Conservation (phyloP, 2,797 vertebrate species). For the Myotis findleyi region DNA sequence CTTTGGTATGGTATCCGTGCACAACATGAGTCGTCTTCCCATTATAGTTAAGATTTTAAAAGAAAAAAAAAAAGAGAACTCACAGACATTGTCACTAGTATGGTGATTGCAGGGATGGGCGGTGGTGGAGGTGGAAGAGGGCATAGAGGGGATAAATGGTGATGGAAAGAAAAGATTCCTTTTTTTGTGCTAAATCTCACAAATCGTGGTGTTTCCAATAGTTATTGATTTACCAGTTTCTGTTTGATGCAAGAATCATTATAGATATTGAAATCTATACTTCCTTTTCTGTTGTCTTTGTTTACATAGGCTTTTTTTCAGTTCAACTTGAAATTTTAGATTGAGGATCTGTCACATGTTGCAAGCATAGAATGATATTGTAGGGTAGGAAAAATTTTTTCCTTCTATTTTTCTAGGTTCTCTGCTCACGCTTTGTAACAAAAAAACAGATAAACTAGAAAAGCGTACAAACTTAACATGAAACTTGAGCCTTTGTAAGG, state of each 20-base stretch:
- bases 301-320: slow-evolving; percentile 6
- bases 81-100: neutral
- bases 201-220: neutral
- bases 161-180: neutral
- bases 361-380: neutral
- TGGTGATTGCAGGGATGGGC: neutral
- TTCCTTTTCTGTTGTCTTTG: slow-evolving; percentile 34
- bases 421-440: neutral
- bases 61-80: neutral
- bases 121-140: neutral
- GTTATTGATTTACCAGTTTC: neutral
- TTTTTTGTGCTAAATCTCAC: neutral
- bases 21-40: neutral
- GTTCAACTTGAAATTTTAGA: slow-evolving; percentile 31
- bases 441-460: neutral
- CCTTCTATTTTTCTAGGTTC: neutral
- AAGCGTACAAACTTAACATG: neutral
- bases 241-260: neutral
- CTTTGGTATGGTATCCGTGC: neutral
- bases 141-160: neutral
- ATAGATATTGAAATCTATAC: slow-evolving; percentile 18
- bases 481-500: neutral
- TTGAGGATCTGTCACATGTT: slow-evolving; percentile 27
- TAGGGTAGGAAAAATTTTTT: neutral
- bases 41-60: neutral